Base-by-base conservation (phyloP, 2,888 invertebrate species). In the Macaria liturata region DNA sequence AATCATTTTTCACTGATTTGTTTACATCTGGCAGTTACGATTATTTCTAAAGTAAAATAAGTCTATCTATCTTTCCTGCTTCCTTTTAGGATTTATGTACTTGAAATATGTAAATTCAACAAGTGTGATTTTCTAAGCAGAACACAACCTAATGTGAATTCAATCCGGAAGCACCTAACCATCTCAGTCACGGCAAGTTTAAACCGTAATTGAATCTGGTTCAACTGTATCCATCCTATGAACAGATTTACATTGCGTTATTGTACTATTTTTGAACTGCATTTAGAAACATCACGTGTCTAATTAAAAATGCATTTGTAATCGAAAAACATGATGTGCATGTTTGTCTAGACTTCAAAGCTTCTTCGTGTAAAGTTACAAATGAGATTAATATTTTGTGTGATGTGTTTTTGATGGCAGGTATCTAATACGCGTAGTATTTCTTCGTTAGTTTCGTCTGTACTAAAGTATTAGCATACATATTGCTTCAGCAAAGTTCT, bases 161-260 rank as follows among this genome's bases (percentile, higher is more conserved):
- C 34, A 37, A 7, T 6, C 4, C 1, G 34, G 34, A 7, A 20
- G 4, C 34, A 37, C 1, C 34, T 37, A 37, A 37, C 34, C 3
- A 37, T 37, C 5, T 37, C 3, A n/a, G 82, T 80, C 78, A 79
- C 73, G 81, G 76, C 73, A 77, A 81, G 80, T 86, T 86, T 82
- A 77, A 81, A 77, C 77, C 80, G 78, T 83, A 82, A 88, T 88
- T 87, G 88, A 84, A 88, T 71, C 75, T 71, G 71, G 76, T 76
- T 75, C 75, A 78, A 81, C 77, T 80, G 81, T 76, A 73, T 75
- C 73, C 73, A 71, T 75, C 71, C 71, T 51, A 60, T 64, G 53
- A 49, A 45, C 40, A 42, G 8, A 58, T 56, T 57, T 51, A 53
- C 51, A n/a, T 46, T 50, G 52, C 50, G 39, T 47, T 57, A 57